Conservation (phyloP, 2,113 vertebrate genomes). For the Brevimyrus niger region DNA sequence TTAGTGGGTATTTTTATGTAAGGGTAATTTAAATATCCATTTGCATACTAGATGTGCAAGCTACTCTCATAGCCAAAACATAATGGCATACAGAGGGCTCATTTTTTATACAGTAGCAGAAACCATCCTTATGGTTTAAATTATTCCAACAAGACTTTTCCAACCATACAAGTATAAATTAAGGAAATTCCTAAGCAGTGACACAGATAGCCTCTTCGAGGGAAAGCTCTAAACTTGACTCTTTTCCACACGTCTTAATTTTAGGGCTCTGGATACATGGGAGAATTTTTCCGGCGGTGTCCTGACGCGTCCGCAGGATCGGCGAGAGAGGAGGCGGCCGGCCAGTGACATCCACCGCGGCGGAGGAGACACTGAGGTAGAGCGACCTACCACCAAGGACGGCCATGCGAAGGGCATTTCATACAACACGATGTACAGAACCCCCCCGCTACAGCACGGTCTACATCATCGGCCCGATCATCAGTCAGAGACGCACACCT, state of each 20-base stretch:
- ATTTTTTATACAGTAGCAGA: constrained; percentile 51
- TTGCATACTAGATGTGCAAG: constrained; percentile 61
- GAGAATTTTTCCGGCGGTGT: not conserved
- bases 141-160: constrained; percentile 56
- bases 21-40: constrained; percentile 62
- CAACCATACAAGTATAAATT: constrained; percentile 58
- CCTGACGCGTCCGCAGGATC: not conserved
- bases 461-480: not conserved
- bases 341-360: not conserved
- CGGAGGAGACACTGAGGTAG: not conserved
- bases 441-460: not conserved
- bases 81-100: constrained; percentile 48
- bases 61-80: constrained; percentile 45
- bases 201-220: constrained; percentile 48
- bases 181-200: constrained; percentile 55
- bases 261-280: constrained; percentile 38
- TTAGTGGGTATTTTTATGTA: constrained; percentile 57
- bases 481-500: not conserved
- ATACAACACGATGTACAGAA: not conserved
- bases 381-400: not conserved
- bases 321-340: not conserved
- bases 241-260: constrained; percentile 49
- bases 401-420: not conserved
- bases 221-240: constrained; percentile 43
- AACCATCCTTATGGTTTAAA: constrained; percentile 53